Evolutionary conservation across 2,888 invertebrate species (phyloP).

Genomic region (Yponomeuta sedellus): DNA sequence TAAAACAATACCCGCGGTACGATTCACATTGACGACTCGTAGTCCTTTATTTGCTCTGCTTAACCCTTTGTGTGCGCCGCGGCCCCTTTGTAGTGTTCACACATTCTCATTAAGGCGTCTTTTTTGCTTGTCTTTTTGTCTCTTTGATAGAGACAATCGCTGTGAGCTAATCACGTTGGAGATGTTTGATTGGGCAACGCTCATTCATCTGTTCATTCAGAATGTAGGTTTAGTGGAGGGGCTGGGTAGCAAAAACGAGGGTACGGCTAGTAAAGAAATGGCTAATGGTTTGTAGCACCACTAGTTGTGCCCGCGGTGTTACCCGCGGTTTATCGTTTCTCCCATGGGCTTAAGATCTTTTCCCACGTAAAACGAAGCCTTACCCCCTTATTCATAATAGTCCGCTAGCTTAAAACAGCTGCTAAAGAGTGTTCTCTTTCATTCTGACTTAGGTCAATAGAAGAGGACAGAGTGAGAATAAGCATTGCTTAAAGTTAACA

Average conservation of each 20-base stretch:
- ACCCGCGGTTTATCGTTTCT: no score
- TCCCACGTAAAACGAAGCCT: no score
- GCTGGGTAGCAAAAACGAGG: neutral
- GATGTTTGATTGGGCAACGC: neutral
- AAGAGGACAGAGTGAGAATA: no score
- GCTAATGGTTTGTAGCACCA: no score
- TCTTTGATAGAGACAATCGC: conserved; percentile 3
- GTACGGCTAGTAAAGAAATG: conserved; percentile 2
- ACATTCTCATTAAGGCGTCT: conserved; percentile 55
- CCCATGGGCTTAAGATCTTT: no score
- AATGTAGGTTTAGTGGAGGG: neutral
- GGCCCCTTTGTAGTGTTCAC: conserved; percentile 59
- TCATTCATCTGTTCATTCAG: conserved; percentile 18
- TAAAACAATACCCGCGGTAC: conserved; percentile 71
- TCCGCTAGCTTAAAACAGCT: no score
- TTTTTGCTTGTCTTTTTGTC: neutral
- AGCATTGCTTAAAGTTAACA: no score
- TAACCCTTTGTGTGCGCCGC: conserved; percentile 54
- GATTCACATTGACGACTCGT: conserved; percentile 48
- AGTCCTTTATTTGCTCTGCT: conserved; percentile 60
- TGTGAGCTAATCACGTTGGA: neutral
- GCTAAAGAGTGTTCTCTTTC: no score
- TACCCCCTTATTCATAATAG: no score
- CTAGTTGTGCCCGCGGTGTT: no score
- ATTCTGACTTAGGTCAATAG: no score